These are phyloP conservation scores for Thalassaphorura encarpata DNA, from an alignment of 1,140 invertebrate genomes.

Conservation along the genomic window DNA sequence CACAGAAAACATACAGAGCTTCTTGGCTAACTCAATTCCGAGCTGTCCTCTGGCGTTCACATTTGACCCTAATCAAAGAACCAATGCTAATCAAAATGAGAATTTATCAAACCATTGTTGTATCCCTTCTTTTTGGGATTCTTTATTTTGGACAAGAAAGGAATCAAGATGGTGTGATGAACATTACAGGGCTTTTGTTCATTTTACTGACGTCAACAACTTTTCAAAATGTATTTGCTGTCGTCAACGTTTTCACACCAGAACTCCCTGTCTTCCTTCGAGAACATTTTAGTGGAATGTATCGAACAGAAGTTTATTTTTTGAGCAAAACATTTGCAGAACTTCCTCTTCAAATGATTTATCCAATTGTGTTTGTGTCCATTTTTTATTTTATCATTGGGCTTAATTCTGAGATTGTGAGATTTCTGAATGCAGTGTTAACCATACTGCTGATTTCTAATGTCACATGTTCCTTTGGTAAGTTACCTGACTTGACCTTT, in stretches of 20 bases:
- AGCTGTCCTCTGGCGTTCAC: conserved; percentile 81
- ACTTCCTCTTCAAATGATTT: conserved; percentile 54
- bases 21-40: conserved; percentile 78
- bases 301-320: conserved; percentile 89
- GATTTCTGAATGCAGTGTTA: conserved; percentile 63
- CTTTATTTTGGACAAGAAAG: conserved; percentile 77
- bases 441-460: conserved; percentile 76
- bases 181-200: conserved; percentile 90
- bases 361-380: conserved; percentile 71
- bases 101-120: conserved; percentile 77
- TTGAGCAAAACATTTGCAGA: conserved; percentile 83
- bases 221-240: conserved; percentile 81
- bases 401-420: conserved; percentile 55
- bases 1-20: conserved; percentile 80
- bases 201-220: conserved; percentile 86
- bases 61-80: conserved; percentile 76
- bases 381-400: conserved; percentile 83
- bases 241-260: conserved; percentile 81
- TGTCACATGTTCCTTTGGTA: conserved; percentile 83
- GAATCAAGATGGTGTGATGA: conserved; percentile 82
- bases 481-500: conserved; percentile 32
- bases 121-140: conserved; percentile 71
- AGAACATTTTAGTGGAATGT: conserved; percentile 85
- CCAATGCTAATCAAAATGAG: conserved; percentile 79
- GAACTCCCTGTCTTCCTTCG: conserved; percentile 85